phyloP scores from a whole-genome alignment of 2,113 vertebrate species.

The Climacteris rufus region DNA sequence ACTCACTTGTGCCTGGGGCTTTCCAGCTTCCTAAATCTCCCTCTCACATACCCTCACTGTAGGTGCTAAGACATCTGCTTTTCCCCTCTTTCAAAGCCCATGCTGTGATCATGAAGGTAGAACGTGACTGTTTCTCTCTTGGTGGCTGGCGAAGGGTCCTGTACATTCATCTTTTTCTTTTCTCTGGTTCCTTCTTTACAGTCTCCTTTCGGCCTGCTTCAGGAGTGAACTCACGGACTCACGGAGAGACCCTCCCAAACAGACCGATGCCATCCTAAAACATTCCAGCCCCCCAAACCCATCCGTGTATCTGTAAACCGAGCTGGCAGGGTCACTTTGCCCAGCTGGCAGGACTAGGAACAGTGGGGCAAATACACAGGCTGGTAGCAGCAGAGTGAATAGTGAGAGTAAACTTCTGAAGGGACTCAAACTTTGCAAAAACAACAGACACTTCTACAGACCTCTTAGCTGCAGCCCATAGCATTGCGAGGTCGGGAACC shows the following conservation, averaged over 20 bases:
- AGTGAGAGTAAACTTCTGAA: constrained; percentile 61
- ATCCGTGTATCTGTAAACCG: constrained; percentile 70
- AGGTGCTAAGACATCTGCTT: not conserved
- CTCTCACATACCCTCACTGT: not conserved
- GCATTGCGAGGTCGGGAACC: constrained; percentile 64
- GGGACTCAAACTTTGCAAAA: constrained; percentile 67
- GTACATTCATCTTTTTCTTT: constrained; percentile 71
- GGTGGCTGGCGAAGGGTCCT: constrained; percentile 4
- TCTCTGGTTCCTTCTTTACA: constrained; percentile 85
- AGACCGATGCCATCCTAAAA: constrained; percentile 82
- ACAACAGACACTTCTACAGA: constrained; percentile 42
- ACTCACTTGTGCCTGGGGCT: not conserved
- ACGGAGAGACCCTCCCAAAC: constrained; percentile 86
- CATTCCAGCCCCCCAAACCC: constrained; percentile 76
- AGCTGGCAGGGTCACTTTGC: not conserved
- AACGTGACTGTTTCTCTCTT: constrained; percentile 36
- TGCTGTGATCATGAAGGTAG: constrained; percentile 76
- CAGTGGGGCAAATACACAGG: constrained; percentile 55
- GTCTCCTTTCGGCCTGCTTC: constrained; percentile 92
- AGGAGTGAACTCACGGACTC: constrained; percentile 86
- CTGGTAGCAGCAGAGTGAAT: constrained; percentile 31
- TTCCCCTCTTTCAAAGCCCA: not conserved
- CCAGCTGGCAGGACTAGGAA: constrained; percentile 61
- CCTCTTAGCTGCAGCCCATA: constrained; percentile 13
- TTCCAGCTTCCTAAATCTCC: not conserved